Percentiles rank a stretch among this genome's conserved stretches.
These are phyloP conservation scores for Parauchenoglanis punctatus DNA, from an alignment of 2,797 vertebrate genomes.

Conservation along the genomic window DNA sequence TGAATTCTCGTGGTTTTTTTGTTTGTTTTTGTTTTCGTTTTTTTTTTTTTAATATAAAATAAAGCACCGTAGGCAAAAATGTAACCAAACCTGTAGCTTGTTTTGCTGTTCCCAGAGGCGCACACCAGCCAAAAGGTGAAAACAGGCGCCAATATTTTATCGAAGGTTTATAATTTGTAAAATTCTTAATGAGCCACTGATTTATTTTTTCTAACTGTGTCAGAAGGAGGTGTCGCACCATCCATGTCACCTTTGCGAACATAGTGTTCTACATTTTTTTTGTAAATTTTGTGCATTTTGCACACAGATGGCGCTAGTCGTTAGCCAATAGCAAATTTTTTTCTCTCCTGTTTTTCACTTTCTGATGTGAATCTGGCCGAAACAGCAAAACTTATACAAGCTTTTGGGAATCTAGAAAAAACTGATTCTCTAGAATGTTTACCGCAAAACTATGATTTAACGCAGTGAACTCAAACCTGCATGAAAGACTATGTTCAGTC, in stretches of 20 bases:
- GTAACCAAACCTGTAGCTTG: constrained; percentile 79
- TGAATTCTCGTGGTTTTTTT: background rate
- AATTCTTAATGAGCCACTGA: background rate
- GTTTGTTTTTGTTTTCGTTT: background rate
- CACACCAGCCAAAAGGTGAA: constrained; percentile 57
- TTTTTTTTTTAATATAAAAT: constrained; percentile 45
- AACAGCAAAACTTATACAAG: constrained; percentile 91
- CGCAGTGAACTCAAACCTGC: constrained; percentile 78
- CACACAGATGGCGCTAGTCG: background rate
- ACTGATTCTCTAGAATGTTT: constrained; percentile 55
- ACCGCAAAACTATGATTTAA: constrained; percentile 28
- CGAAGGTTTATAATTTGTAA: background rate
- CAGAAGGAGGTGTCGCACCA: background rate
- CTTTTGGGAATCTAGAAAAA: constrained; percentile 66
- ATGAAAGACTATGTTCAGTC: constrained; percentile 80
- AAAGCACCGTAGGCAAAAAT: constrained; percentile 41
- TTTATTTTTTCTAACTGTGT: background rate
- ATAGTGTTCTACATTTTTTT: background rate
- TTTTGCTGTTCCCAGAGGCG: constrained; percentile 86
- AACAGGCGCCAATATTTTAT: constrained; percentile 32
- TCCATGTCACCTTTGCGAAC: background rate
- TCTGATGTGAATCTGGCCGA: constrained; percentile 92
- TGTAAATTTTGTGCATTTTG: background rate
- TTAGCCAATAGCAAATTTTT: constrained; percentile 37
- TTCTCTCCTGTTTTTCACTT: constrained; percentile 71